Base-by-base conservation (phyloP, 2,888 invertebrate genomes). In the Buathra laborator region DNA sequence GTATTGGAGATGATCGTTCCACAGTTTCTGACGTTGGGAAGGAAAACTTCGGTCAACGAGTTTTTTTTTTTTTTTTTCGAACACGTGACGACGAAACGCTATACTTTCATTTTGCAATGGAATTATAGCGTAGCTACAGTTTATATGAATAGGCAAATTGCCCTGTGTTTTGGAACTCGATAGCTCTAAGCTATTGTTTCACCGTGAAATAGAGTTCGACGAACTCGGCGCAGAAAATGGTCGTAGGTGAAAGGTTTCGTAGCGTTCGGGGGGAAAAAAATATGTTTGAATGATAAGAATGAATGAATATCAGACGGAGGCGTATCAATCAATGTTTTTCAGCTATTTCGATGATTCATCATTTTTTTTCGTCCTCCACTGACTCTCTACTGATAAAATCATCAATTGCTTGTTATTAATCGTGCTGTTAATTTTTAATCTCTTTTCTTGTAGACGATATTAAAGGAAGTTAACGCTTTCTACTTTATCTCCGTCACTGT, bases 31-130 rank as follows among this genome's bases (percentile, higher is more conserved):
- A 32, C 16, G 32, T 24, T 37, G 37, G 29, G 7, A 62, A 37
- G 32, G 56, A 19, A 72, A 72, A 72, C 59, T 76, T 76, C 24
- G 64, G 66, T 76, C 76, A 43, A 66, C 53, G 53, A 53, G 51
- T 44, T 66, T 48, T 14, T 48, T 10, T 37, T 16, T 7, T 66
- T 48, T 14, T 48, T 24, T 37, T 16, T 7, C 24, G 14, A 53
- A 19, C 51, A 12, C 7, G 16, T 5, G 19, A 16, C 3, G 9
- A 37, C 12, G 29, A 14, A 29, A n/a, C 7, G 72, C 1, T 46
- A 37, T 37, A 53, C 12, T 66, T 43, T 19, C 46, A 75, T 62
- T 75, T 64, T 64, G n/a, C 48, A 64, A 46, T 64, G 75, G 32
- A 29, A 64, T 75, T 64, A 66, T 19, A 43, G 66, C 14, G 16